Evolutionary conservation across 2,113 vertebrate genomes (phyloP).

Genomic region (Mormyrus iriodes): DNA sequence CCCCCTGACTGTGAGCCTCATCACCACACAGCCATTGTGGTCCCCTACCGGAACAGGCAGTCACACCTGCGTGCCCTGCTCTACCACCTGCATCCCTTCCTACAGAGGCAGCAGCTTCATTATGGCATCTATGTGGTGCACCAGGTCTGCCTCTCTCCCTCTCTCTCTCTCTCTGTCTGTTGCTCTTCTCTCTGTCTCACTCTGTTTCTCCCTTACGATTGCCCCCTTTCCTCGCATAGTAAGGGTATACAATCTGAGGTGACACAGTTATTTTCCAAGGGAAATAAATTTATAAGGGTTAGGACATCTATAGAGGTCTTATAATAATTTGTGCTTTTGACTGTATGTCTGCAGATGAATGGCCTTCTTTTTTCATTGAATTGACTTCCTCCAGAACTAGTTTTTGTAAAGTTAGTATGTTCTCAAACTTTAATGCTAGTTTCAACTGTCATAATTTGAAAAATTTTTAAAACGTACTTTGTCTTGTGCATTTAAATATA

Average conservation of each 20-base stretch:
- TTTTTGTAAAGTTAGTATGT: background rate
- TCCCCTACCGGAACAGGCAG: constrained; percentile 87
- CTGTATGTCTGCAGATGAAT: background rate
- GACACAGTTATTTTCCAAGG: background rate
- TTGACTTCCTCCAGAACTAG: background rate
- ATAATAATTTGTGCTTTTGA: background rate
- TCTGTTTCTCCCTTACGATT: background rate
- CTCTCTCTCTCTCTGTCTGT: background rate
- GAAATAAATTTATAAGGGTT: background rate
- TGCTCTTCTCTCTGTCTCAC: background rate
- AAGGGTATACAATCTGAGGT: background rate
- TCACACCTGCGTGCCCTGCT: constrained; percentile 83
- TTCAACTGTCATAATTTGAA: background rate
- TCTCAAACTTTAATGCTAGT: background rate
- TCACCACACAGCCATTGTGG: constrained; percentile 81
- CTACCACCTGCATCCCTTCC: constrained; percentile 89
- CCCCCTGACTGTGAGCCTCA: constrained; percentile 74
- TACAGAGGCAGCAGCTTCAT: constrained; percentile 90
- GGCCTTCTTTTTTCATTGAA: background rate
- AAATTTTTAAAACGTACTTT: background rate
- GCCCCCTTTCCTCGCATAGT: background rate
- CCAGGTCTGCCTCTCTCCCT: constrained; percentile 63
- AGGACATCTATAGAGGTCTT: background rate
- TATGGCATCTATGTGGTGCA: constrained; percentile 93
- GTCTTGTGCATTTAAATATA: background rate